These are phyloP conservation scores for Lagopus leucura DNA, from an alignment of 2,113 vertebrate species.

Conservation along the genomic window DNA sequence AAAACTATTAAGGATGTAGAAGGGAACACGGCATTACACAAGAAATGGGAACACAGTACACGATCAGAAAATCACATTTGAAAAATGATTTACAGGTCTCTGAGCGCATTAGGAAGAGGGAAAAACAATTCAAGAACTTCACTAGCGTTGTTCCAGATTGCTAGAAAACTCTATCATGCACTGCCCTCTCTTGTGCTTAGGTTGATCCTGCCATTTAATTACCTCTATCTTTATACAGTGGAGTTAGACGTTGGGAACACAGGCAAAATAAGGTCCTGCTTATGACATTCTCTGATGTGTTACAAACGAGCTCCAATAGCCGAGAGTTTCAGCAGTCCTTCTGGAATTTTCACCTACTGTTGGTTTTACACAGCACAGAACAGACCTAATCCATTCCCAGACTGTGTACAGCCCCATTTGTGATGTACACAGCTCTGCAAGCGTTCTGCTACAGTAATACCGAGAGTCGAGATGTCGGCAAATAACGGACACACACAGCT, in stretches of 20 bases:
- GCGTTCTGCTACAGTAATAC: not conserved
- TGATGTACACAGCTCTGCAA: not conserved
- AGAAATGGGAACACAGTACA: constrained; percentile 34
- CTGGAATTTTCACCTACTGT: not conserved
- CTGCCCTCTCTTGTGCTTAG: accelerated
- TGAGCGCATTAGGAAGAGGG: not conserved
- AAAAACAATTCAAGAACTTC: not conserved
- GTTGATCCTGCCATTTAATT: not conserved
- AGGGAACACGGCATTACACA: constrained; percentile 47
- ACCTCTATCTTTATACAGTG: not conserved
- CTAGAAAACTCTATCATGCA: not conserved
- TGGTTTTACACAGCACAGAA: not conserved
- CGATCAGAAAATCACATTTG: constrained; percentile 33
- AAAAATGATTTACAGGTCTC: constrained; percentile 7
- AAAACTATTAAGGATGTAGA: not conserved
- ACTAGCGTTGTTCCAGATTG: not conserved
- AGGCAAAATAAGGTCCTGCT: not conserved
- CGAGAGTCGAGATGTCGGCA: accelerated
- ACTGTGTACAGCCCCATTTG: not conserved
- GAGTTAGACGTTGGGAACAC: not conserved
- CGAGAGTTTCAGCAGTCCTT: not conserved
- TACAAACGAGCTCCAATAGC: not conserved
- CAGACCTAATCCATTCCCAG: not conserved
- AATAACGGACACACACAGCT: constrained; percentile 35
- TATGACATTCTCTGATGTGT: not conserved